Evolutionary conservation across 2,113 vertebrate species (phyloP).

Genomic region (Sinocyclocheilus rhinocerous): DNA sequence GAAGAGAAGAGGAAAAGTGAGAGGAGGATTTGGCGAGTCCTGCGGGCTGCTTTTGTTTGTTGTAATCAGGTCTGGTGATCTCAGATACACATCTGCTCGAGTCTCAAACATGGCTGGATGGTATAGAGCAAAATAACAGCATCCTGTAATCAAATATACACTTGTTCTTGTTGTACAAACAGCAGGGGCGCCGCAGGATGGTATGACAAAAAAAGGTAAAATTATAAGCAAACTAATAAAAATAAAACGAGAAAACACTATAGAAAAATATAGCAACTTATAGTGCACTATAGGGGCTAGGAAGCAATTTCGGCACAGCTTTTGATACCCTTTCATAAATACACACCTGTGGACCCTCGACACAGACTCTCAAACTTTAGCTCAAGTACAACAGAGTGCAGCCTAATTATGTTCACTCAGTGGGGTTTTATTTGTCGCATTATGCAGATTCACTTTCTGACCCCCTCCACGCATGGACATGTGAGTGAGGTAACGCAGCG

Average conservation of each 20-base stretch:
- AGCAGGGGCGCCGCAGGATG: background rate
- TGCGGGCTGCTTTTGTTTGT: background rate
- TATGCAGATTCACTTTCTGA: slow-evolving; percentile 6
- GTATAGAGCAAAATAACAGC: background rate
- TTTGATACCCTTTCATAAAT: background rate
- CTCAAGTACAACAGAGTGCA: background rate
- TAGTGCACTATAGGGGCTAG: background rate
- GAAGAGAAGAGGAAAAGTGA: background rate
- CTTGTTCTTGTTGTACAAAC: background rate
- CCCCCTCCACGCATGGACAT: background rate
- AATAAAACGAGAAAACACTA: background rate
- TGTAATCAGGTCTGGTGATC: background rate
- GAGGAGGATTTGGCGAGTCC: slow-evolving; percentile 21
- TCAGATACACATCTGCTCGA: background rate
- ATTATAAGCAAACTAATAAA: background rate
- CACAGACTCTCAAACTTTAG: background rate
- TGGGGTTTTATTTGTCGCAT: background rate
- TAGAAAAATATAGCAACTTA: background rate
- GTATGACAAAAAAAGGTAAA: background rate
- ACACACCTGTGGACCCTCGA: background rate
- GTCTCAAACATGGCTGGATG: background rate
- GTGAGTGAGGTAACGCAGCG: background rate
- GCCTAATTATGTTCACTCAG: background rate
- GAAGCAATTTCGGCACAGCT: background rate
- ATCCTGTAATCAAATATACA: background rate